Conservation (phyloP, 2,113 vertebrate species). For the Microtus richardsoni region DNA sequence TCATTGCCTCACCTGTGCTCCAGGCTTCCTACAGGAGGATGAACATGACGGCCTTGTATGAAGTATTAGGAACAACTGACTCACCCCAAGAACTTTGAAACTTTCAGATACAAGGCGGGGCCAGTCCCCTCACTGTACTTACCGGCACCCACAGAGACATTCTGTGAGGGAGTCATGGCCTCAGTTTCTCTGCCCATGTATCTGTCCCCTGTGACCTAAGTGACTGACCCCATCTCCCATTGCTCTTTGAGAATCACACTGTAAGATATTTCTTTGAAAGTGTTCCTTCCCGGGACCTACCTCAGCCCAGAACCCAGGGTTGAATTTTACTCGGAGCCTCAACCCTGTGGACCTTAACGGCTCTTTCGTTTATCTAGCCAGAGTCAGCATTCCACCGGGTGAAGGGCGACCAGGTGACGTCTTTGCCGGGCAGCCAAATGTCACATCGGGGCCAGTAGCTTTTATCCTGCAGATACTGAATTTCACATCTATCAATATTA, state of each 20-base stretch:
- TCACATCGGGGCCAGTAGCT: conserved; percentile 89
- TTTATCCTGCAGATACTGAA: conserved; percentile 89
- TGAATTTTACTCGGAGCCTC: conserved; percentile 51
- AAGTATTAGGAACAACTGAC: conserved; percentile 52
- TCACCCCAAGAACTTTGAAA: conserved; percentile 74
- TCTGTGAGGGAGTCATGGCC: not conserved
- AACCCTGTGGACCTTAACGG: conserved; percentile 83
- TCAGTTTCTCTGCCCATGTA: fast-evolving
- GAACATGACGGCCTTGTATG: not conserved
- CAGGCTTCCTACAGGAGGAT: not conserved
- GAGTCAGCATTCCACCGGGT: conserved; percentile 89
- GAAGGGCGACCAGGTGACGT: conserved; percentile 84
- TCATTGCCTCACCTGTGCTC: not conserved
- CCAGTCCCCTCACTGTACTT: not conserved
- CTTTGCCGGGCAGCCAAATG: conserved; percentile 88
- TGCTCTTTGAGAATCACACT: not conserved
- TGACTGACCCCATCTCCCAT: fast-evolving
- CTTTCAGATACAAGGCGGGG: conserved; percentile 60
- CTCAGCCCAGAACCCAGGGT: conserved; percentile 35
- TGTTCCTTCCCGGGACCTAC: not conserved
- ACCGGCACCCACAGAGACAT: not conserved
- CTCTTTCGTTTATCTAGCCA: conserved; percentile 85
- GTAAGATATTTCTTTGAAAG: not conserved
- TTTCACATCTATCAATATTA: conserved; percentile 91
- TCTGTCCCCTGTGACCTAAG: not conserved